Base-by-base conservation (phyloP, 2,888 invertebrate species). In the Spilosoma lubricipeda region DNA sequence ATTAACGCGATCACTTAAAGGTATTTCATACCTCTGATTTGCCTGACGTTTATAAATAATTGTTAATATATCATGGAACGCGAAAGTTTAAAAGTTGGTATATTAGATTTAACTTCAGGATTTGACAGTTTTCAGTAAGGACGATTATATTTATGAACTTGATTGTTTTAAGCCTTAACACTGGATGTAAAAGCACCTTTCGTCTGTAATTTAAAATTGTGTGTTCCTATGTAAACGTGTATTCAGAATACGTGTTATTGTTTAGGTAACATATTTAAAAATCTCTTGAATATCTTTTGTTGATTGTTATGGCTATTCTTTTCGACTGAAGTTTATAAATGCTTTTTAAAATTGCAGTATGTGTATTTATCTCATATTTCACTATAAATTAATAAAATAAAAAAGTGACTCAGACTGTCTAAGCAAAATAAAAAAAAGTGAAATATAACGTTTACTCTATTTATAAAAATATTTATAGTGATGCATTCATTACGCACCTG, bases 271-370 rank as follows among this genome's bases (percentile, higher is more conserved):
- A 36, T 4, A 4, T 36, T 36, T 4, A 36, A 3, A 3, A 36
- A 4, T 36, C 7, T 36, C 36, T 36, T 36, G 36, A 36, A 36
- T 5, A 4, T 36, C 4, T 36, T 30, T 67, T 27, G 4, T 42
- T 67, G 45, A 67, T n/a, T 42, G 45, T 45, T 45, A 18, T 27
- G 5, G 45, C 27, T 20, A 18, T 27, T 64, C 20, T 45, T 67
- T 42, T 67, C 27, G 20, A 27, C 27, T 45, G 45, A 27, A 67
- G 42, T 30, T 20, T 63, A 63, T 48, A 36, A 70, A 63, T 70
- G 11, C 70, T 27, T 70, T n/a, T 27, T n/a, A 39, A 27, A 63
- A 63, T 59, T 63, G 63, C 63, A 63, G 63, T 63, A 70, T 64
- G 20, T 48, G 45, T 45, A 45, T 45, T 67, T 68, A 68, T 48